Conservation (phyloP, 1,140 invertebrate genomes). For the silkworm (Bombyx mori) region DNA sequence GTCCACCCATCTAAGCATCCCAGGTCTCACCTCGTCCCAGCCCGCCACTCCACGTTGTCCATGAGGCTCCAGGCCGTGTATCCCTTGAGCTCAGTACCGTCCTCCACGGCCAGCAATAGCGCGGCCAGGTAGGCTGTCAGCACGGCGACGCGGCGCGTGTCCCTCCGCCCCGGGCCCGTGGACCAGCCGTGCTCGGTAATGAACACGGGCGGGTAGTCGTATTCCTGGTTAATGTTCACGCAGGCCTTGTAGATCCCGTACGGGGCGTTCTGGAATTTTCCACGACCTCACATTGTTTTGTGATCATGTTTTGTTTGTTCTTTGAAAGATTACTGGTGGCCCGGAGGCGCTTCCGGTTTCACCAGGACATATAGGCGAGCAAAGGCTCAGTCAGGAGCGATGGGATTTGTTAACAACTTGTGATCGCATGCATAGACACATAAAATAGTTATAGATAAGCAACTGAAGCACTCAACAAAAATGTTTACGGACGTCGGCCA, state of each 20-base stretch:
- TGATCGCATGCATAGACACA: too few species aligned
- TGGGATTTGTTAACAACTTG: too few species aligned
- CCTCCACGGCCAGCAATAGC: constrained; percentile 76
- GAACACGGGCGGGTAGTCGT: constrained; percentile 74
- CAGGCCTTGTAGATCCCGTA: constrained; percentile 78
- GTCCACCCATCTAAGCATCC: too few species aligned
- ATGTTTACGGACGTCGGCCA: too few species aligned
- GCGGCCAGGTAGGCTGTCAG: constrained; percentile 74
- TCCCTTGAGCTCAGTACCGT: constrained; percentile 75
- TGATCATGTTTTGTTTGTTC: too few species aligned
- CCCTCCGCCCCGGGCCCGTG: constrained; percentile 32
- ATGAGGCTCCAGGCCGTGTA: constrained; percentile 82
- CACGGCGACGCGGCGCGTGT: constrained; percentile 28
- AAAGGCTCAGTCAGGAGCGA: too few species aligned
- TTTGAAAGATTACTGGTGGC: too few species aligned
- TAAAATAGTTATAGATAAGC: too few species aligned
- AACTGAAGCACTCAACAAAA: too few species aligned
- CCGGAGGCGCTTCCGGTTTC: too few species aligned
- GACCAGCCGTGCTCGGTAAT: constrained; percentile 81
- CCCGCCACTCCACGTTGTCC: constrained; percentile 84
- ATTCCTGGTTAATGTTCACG: constrained; percentile 74
- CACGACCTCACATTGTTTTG: too few species aligned
- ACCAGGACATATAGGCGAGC: too few species aligned
- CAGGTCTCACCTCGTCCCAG: constrained; percentile 73
- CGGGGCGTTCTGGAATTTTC: constrained; percentile 67